Conservation (phyloP, 2,888 invertebrate species). For the Norana najaformis region DNA sequence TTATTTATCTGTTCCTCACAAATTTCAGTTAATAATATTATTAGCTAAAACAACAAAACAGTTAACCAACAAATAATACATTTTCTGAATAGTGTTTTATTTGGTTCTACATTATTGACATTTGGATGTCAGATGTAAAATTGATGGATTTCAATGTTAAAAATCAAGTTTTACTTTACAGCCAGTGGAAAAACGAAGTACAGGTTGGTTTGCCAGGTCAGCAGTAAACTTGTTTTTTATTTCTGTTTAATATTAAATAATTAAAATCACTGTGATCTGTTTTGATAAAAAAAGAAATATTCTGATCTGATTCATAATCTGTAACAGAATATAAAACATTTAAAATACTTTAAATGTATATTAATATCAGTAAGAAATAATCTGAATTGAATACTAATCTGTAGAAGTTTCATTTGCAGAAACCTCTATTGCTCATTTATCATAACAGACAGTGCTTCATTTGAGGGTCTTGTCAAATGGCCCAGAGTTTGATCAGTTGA, state of each 20-base stretch:
- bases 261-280: not conserved
- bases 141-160: not conserved
- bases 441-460: too few relatives aligned
- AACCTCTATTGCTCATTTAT: too few relatives aligned
- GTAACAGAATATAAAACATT: too few relatives aligned
- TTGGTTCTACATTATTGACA: not conserved
- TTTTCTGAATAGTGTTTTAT: not conserved
- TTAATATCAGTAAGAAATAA: too few relatives aligned
- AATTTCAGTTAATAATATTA: not conserved
- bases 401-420: too few relatives aligned
- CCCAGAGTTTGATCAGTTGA: not conserved
- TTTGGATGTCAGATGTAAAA: not conserved
- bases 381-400: too few relatives aligned
- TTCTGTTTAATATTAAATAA: not conserved
- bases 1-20: not conserved
- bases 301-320: not conserved
- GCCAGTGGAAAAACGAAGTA: slow-evolving; percentile 63
- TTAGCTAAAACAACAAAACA: not conserved
- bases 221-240: not conserved
- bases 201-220: slow-evolving; percentile 56
- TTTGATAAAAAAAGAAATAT: not conserved
- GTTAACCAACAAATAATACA: too few relatives aligned
- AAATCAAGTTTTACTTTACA: slow-evolving; percentile 39
- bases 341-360: too few relatives aligned
- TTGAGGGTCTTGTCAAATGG: not conserved